These are phyloP conservation scores for Pseudomyrmex flavicornis DNA, from an alignment of 1,140 invertebrate species.

Conservation along the genomic window DNA sequence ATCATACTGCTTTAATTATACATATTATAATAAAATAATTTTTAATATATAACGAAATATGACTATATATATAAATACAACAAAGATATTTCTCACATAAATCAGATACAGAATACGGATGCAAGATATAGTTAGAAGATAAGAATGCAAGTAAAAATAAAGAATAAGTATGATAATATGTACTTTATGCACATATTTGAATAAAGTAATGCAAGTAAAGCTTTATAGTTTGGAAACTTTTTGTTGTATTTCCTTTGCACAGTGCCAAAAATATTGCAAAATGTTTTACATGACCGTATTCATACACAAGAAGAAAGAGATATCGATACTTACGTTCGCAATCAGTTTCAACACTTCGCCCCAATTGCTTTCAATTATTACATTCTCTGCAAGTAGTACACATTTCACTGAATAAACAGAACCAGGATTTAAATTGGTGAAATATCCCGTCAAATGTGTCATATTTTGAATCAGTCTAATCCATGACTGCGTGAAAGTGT, in stretches of 20 bases:
- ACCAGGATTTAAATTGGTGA: background rate
- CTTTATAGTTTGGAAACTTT: no score
- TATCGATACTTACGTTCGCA: slow-evolving; percentile 24
- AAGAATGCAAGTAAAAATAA: no score
- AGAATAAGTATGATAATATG: no score
- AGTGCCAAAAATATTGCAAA: background rate
- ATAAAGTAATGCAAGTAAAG: no score
- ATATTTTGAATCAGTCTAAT: background rate
- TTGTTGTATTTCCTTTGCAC: no score
- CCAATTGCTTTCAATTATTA: background rate
- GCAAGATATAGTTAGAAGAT: no score
- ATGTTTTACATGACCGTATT: background rate
- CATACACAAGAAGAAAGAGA: background rate
- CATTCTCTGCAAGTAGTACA: background rate
- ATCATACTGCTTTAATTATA: no score
- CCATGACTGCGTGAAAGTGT: background rate
- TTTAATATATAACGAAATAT: background rate
- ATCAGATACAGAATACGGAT: no score
- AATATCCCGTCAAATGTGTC: background rate
- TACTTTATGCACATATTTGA: no score
- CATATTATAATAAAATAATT: background rate
- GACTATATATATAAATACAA: no score
- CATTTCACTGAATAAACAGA: background rate
- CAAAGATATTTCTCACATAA: no score
- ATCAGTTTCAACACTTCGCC: background rate